A percentile compares a stretch with the other conserved stretches of the same genome.
Evolutionary conservation across 2,797 vertebrate genomes (phyloP).

Genomic region (Enteromius treurensis): DNA sequence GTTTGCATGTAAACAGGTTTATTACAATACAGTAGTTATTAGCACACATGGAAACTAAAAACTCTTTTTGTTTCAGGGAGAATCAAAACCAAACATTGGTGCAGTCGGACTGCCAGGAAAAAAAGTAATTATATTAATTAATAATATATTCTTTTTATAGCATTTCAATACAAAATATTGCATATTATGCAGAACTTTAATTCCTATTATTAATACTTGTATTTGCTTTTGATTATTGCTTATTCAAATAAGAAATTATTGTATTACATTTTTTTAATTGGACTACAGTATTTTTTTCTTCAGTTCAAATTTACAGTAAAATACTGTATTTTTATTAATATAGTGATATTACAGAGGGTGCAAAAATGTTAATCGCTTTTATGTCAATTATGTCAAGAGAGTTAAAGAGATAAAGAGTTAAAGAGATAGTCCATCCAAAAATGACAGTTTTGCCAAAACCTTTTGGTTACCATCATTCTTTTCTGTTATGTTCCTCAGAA

Average conservation of each 20-base stretch:
- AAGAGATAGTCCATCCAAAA: not conserved
- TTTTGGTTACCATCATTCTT: not conserved
- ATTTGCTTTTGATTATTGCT: not conserved
- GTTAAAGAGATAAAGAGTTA: too few species aligned
- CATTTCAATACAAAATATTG: not conserved
- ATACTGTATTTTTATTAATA: not conserved
- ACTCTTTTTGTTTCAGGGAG: not conserved
- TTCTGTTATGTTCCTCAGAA: not conserved
- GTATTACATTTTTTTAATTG: too few species aligned
- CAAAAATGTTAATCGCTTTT: not conserved
- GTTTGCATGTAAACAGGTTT: not conserved
- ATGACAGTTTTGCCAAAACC: not conserved
- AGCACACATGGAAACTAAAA: too few species aligned
- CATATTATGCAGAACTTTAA: not conserved
- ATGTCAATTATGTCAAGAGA: too few species aligned
- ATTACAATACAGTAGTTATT: not conserved
- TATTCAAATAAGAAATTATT: not conserved
- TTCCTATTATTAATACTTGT: too few species aligned
- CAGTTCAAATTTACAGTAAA: not conserved
- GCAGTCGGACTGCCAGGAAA: slow-evolving; percentile 20
- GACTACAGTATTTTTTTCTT: not conserved
- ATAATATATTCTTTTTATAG: not conserved
- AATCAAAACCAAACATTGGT: not conserved
- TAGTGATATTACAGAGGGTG: not conserved
- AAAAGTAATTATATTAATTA: slow-evolving; percentile 9